Base-by-base conservation (phyloP, 2,888 invertebrate species). In the Erannis defoliaria region DNA sequence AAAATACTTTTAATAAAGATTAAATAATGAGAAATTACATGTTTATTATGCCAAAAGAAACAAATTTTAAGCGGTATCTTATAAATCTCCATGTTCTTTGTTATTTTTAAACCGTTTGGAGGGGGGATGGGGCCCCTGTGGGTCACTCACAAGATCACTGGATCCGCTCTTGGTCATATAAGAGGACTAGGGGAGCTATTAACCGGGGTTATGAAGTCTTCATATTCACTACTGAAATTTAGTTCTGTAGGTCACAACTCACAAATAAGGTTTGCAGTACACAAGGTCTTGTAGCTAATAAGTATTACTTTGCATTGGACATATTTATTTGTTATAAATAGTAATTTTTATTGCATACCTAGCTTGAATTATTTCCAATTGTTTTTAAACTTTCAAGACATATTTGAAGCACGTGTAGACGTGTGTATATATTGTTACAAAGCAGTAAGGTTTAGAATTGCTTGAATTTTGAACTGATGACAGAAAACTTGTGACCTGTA, bases 341-440 rank as follows among this genome's bases (percentile, higher is more conserved):
- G 53, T 46, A 57, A 45, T 23, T 54, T 51, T 67, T 51, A 64
- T 55, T 50, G 64, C 54, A 33, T n/a, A 50, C 59, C 50, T 55
- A 42, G 16, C 9, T 35, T 66, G 55, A 68, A 56, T 66, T 68
- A 66, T 68, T 51, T 53, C 49, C 64, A 50, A 68, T 68, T 68
- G 68, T 68, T 51, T 31, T 38, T 29, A 19, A 29, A 26, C 26
- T 31, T 18, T 16, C 12, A 42, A 1, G 10, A 6, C 18, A 10
- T 10, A n/a, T 37, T 16, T 37, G 16, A 16, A 2, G 9, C 14
- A 18, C 8, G 26, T 26, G 18, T 18, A 9, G 1, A 42, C n/a
- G 12, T n/a, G n/a, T n/a, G n/a, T 12, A 5, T 1, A 35, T 37
- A 40, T 48, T 60, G 43, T 29, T 19, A 4, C 0, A 40, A 2